phyloP scores from a whole-genome alignment of 2,888 invertebrate species.

The Andrena dorsata region DNA sequence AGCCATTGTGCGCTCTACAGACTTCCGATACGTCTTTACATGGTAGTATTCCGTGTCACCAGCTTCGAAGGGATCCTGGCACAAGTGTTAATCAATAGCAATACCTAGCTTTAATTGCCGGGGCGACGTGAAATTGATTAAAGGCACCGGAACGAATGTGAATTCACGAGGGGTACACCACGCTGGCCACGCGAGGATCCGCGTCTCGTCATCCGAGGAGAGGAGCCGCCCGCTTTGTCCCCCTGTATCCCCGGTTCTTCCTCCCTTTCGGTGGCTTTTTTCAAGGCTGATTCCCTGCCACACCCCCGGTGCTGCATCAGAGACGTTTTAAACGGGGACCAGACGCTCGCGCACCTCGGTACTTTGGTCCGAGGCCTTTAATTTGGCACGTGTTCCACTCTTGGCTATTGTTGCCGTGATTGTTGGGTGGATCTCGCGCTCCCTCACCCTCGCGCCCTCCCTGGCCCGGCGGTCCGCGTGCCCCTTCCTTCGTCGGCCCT shows the following conservation, averaged over 20 bases:
- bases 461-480: not conserved
- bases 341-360: constrained; percentile 58
- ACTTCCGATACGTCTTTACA: no score
- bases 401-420: constrained; percentile 81
- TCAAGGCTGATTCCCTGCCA: constrained; percentile 55
- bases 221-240: constrained; percentile 35
- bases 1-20: no score
- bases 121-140: not conserved
- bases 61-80: no score
- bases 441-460: constrained; percentile 11
- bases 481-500: constrained; percentile 44
- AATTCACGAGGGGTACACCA: not conserved
- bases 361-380: constrained; percentile 78
- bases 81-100: no score
- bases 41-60: no score
- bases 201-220: not conserved
- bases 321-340: constrained; percentile 59
- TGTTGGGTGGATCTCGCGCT: constrained; percentile 73
- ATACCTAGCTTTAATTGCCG: no score
- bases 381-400: constrained; percentile 82
- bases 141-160: not conserved
- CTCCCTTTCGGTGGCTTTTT: constrained; percentile 49
- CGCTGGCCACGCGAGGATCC: not conserved
- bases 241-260: constrained; percentile 7
- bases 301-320: constrained; percentile 49